Evolutionary conservation across 2,797 vertebrate genomes (phyloP).

Genomic region (Catharus ustulatus): DNA sequence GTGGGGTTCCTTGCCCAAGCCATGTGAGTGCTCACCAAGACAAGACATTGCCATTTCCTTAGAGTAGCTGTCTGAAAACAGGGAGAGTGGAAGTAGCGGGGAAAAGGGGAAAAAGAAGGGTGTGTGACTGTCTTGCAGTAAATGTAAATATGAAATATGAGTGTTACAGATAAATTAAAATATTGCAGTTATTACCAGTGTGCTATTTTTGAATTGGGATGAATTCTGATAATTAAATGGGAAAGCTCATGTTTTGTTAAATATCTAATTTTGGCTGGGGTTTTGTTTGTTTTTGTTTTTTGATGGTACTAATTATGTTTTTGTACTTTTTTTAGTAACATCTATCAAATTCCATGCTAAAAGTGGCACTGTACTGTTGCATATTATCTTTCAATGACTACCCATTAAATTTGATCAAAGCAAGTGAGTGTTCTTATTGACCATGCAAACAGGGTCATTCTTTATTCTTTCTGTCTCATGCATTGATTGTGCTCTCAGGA

Average conservation of each 20-base stretch:
- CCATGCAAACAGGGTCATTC: slow-evolving; percentile 10
- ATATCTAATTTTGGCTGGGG: neutral
- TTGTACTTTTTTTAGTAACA: neutral
- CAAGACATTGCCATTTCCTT: neutral
- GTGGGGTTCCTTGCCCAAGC: neutral
- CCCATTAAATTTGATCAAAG: slow-evolving; percentile 29
- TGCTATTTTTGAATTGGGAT: neutral
- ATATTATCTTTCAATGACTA: slow-evolving; percentile 39
- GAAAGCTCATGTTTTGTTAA: neutral
- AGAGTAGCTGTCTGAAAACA: neutral
- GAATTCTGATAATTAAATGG: neutral
- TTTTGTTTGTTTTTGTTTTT: neutral
- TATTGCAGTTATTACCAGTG: neutral
- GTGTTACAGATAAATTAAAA: neutral
- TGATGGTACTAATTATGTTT: neutral
- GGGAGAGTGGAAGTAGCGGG: neutral
- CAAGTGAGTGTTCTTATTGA: slow-evolving; percentile 31
- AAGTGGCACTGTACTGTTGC: neutral
- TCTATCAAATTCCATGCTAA: neutral
- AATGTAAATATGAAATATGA: neutral
- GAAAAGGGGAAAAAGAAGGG: neutral
- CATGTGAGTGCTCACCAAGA: neutral
- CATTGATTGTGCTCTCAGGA: slow-evolving; percentile 20
- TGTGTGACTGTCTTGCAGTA: neutral
- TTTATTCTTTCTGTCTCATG: slow-evolving; percentile 20